phyloP scores from a whole-genome alignment of 2,888 invertebrate genomes.

The Cylloceria caligata region DNA sequence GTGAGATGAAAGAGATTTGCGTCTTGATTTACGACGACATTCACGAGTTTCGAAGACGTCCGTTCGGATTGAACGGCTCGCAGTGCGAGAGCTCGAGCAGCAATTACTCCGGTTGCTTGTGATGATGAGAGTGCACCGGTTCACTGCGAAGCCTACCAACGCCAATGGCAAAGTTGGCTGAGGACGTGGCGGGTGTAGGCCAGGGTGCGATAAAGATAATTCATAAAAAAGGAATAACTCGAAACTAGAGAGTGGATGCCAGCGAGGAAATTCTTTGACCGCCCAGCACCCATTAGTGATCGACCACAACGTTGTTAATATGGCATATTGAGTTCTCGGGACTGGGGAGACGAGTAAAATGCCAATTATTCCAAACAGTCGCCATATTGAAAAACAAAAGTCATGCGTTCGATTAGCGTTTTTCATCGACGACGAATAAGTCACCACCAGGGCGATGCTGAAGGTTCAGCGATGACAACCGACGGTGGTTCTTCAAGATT shows the following conservation, averaged over 20 bases:
- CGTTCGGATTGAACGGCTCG: slow-evolving; percentile 62
- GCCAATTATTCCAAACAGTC: not conserved
- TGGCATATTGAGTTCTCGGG: not conserved
- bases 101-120: slow-evolving; percentile 63
- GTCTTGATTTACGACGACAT: slow-evolving; percentile 67
- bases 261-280: slow-evolving; percentile 8
- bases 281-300: slow-evolving; percentile 13
- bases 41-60: slow-evolving; percentile 66
- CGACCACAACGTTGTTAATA: slow-evolving; percentile 3
- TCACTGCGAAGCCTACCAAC: slow-evolving; percentile 39
- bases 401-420: too few relatives aligned
- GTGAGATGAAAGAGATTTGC: slow-evolving; percentile 51
- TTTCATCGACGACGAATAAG: too few relatives aligned
- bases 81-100: slow-evolving; percentile 34
- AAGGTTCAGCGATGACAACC: too few relatives aligned
- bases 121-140: slow-evolving; percentile 38
- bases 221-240: slow-evolving; percentile 43
- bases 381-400: too few relatives aligned
- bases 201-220: slow-evolving; percentile 62
- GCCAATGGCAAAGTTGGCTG: slow-evolving; percentile 22
- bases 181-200: slow-evolving; percentile 36
- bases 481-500: too few relatives aligned
- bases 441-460: too few relatives aligned
- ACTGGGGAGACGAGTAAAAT: too few relatives aligned
- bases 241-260: slow-evolving; percentile 32